Evolutionary conservation across 2,113 vertebrate genomes (phyloP).

Genomic region (Zosterops hypoxanthus): DNA sequence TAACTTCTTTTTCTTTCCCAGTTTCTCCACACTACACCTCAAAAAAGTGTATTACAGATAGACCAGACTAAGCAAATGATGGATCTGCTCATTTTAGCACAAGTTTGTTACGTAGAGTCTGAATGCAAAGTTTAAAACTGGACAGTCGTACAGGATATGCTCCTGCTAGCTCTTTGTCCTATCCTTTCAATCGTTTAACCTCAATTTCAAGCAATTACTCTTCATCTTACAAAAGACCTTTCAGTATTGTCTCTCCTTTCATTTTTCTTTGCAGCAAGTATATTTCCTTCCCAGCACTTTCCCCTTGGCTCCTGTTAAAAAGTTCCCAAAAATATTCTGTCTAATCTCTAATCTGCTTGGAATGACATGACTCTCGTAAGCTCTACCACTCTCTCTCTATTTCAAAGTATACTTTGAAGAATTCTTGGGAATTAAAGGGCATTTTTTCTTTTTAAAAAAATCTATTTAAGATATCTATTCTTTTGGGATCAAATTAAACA

Average conservation of each 20-base stretch:
- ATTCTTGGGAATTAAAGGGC: not conserved
- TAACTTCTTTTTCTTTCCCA: not conserved
- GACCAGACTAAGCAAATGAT: not conserved
- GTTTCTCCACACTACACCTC: not conserved
- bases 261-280: not conserved
- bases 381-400: not conserved
- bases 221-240: not conserved
- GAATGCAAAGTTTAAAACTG: not conserved
- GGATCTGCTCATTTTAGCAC: not conserved
- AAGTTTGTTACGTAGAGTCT: not conserved
- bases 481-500: not conserved
- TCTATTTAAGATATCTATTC: not conserved
- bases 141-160: not conserved
- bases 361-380: not conserved
- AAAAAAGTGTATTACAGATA: not conserved
- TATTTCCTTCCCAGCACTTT: not conserved
- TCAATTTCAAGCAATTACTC: not conserved
- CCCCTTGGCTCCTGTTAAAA: not conserved
- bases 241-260: not conserved
- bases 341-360: not conserved
- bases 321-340: not conserved
- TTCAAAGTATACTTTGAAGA: not conserved
- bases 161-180: not conserved
- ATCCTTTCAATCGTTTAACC: not conserved
- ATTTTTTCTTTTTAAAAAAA: not conserved